Evolutionary conservation across 2,888 invertebrate genomes (phyloP), one percentile per base, ranked within the genome.

Genomic region (Chymomyza caudatula): DNA sequence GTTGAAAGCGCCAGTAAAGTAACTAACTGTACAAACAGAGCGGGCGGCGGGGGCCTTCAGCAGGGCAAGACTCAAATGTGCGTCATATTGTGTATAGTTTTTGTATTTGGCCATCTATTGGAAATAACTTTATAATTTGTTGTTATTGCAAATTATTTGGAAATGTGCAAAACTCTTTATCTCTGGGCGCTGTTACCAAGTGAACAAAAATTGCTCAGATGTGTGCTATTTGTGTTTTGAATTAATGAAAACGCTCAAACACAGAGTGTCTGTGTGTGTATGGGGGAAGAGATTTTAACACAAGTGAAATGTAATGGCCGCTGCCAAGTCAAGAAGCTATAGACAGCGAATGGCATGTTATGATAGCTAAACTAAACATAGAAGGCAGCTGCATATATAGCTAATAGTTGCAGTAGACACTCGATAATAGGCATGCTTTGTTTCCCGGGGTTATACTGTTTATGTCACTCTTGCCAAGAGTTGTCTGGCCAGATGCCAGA

Each of bases 1-100:
- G 77, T 80, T 79, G 67, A 68, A 63, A 59, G 58, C 63, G 59
- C 58, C 71, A 37, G 29, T 37, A 37, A 37, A 37, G 29, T 37
- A 37, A 4, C 29, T 37, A 37, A 11, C 29, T 11, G 29, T 37
- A 37, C 11, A 37, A 37, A 37, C 29, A 37, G 29, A 11, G 29
- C 29, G 29, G 29, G 11, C 29, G 25, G 4, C 4, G 6, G 25
- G 43, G n/a, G 43, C 15, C 0, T 11, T 43, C 3, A 13, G n/a
- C 47, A 47, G n/a, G n/a, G n/a, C n/a, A n/a, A n/a, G n/a, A n/a
- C 47, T 15, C 17, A 19, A 3, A 47, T 17, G 44, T 47, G 29
- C 29, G 29, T 37, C 29, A 37, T 37, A 37, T 11, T 37, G 8
- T 37, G 11, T 37, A 37, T 37, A 37, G 29, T 37, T 37, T 37